Base-by-base conservation (phyloP, 2,113 vertebrate species). In the Pelusios castaneus region DNA sequence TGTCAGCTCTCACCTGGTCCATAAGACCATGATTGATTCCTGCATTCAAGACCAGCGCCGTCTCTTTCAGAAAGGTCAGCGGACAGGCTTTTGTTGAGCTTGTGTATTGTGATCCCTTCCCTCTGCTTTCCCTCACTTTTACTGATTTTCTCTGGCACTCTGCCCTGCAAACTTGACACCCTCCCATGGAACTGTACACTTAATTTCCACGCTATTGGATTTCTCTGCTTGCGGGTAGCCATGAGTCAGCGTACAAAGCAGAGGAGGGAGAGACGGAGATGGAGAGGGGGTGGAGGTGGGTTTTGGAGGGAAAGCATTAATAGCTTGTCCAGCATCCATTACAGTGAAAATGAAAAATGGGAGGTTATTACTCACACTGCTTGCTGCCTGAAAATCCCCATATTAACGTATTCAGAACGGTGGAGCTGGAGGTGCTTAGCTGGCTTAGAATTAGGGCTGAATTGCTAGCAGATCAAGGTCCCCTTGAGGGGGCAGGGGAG, bases 21-120 rank as follows among this genome's bases (percentile, higher is more conserved):
- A 4, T 5, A 70, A 60, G 80, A 80, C 80, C 77, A 45, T 34
- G 52, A 75, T 8, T 24, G 38, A 24, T 27, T 51, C 82, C 41
- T 12, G 1, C 41, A 60, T 75, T 13, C 70, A 2, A 0, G 2
- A 55, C 45, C 58, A 82, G 2, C 1, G 0, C 22, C 63, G 10
- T 31, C 77, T 70, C 45, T 89, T 22, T 41, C 7, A 55, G 25
- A 22, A 10, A 60, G 34, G 87, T 5, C 84, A n/a, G 41, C 27
- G 38, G 77, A 29, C 1, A 4, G 63, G 77, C 14, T 38, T 75
- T 21, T 25, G 31, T 11, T n/a, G 63, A 5, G 78, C 0, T 0
- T 19, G 45, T 4, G 2, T 0, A 1, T 13, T 67, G 47, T 24
- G 89, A 55, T 41, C 79, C 47, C 80, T 27, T 55, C 49, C 14